phyloP scores from a whole-genome alignment of 2,888 invertebrate species.

The Trichogramma evanescens region DNA sequence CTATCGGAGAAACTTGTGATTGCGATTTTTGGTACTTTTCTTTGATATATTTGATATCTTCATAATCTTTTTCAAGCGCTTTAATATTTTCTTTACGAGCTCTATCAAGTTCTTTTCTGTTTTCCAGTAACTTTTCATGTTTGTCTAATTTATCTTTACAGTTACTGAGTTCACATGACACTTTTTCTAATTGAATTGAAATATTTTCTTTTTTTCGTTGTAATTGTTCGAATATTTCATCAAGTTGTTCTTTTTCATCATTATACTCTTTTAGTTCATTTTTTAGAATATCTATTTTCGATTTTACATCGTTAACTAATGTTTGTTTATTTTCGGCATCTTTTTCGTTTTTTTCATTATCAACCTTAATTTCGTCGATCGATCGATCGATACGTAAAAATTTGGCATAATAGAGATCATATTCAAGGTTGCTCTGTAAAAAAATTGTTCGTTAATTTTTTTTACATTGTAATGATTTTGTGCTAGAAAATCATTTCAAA shows the following conservation, averaged over 20 bases:
- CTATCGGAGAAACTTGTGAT: slow-evolving; percentile 72
- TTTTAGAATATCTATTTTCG: not conserved
- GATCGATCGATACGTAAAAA: slow-evolving; percentile 2
- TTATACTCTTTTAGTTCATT: not conserved
- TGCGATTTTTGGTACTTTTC: slow-evolving; percentile 71
- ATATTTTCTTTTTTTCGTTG: slow-evolving; percentile 89
- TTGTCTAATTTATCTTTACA: slow-evolving; percentile 1
- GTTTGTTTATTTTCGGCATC: slow-evolving; percentile 1
- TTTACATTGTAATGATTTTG: too few species aligned
- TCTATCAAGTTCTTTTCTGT: slow-evolving; percentile 77
- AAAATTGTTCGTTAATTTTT: not conserved
- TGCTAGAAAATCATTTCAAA: not conserved
- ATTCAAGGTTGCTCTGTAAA: slow-evolving; percentile 7
- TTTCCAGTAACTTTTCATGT: slow-evolving; percentile 67
- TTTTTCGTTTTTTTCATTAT: not conserved
- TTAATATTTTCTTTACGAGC: slow-evolving; percentile 74
- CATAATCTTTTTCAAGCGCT: slow-evolving; percentile 71
- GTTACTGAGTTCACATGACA: not conserved
- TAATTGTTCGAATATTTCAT: slow-evolving; percentile 63
- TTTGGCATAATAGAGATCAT: slow-evolving; percentile 6
- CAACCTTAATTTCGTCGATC: slow-evolving; percentile 44
- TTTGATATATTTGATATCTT: slow-evolving; percentile 62
- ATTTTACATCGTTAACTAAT: not conserved
- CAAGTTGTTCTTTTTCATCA: not conserved
- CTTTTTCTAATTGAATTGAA: slow-evolving; percentile 70